Conservation (phyloP, 2,113 vertebrate genomes). For the Corythaeola cristata region DNA sequence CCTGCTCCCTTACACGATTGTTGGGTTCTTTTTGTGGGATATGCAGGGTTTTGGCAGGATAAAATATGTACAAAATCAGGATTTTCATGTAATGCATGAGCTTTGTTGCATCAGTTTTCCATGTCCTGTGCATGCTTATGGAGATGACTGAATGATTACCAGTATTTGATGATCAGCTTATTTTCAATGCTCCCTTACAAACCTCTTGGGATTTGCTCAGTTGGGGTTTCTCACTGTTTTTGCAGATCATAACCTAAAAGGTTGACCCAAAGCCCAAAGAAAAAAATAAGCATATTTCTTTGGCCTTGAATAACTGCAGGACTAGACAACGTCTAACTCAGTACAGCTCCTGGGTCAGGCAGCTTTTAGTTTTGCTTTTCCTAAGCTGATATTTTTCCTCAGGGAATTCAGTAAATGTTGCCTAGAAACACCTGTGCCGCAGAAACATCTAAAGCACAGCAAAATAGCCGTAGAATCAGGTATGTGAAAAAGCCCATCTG, state of each 20-base stretch:
- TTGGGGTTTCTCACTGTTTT: background rate
- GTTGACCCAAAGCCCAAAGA: background rate
- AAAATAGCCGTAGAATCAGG: background rate
- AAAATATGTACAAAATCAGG: background rate
- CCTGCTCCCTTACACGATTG: background rate
- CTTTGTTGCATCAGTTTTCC: background rate
- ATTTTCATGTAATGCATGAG: background rate
- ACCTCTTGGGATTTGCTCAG: background rate
- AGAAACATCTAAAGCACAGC: constrained; percentile 2
- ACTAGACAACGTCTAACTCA: background rate
- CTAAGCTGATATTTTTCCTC: background rate
- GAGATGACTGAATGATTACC: background rate
- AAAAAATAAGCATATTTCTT: background rate
- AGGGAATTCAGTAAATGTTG: constrained; percentile 19
- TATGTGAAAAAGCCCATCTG: background rate
- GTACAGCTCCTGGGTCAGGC: background rate
- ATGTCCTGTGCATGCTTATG: background rate
- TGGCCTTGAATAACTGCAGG: background rate
- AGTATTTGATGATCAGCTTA: background rate
- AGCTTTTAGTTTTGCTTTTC: constrained; percentile 1
- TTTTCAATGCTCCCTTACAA: background rate
- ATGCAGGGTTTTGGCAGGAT: background rate
- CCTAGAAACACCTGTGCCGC: constrained; percentile 47
- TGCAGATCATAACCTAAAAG: no score
- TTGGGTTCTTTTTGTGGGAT: background rate